Conservation (phyloP, 30 jellyfish, hydroid and myxozoan species). For the Rhopilema esculentum region DNA sequence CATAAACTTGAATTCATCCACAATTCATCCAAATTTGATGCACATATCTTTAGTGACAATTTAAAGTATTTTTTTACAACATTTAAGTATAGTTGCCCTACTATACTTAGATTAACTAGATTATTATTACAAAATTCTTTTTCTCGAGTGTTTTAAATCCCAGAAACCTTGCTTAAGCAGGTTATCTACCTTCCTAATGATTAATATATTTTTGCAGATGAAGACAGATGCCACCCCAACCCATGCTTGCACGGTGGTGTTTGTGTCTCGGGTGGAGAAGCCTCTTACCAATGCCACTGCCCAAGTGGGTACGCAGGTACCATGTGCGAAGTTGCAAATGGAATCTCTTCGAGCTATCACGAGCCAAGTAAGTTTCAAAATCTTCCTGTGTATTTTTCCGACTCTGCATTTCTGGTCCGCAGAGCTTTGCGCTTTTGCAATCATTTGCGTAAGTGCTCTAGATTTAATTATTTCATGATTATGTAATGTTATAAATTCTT, state of each 20-base stretch:
- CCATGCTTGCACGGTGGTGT: constrained; percentile 98
- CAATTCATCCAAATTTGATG: too few species aligned
- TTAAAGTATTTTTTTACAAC: too few species aligned
- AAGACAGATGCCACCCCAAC: constrained; percentile 92
- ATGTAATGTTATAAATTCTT: too few species aligned
- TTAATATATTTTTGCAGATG: constrained; percentile 63
- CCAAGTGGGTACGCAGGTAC: constrained; percentile 89
- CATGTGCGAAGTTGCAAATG: constrained; percentile 76
- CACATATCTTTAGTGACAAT: too few species aligned
- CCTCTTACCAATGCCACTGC: constrained; percentile 89
- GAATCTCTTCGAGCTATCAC: constrained; percentile 3
- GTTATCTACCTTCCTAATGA: too few species aligned
- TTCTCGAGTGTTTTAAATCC: too few species aligned
- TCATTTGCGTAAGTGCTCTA: neutral
- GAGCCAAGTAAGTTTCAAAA: constrained; percentile 21
- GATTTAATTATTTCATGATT: too few species aligned
- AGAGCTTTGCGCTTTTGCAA: neutral
- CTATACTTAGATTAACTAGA: too few species aligned
- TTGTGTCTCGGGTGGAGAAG: constrained; percentile 90
- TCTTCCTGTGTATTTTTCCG: neutral
- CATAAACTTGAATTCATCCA: too few species aligned
- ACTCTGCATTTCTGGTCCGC: neutral
- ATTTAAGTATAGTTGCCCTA: too few species aligned
- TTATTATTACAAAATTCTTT: too few species aligned
- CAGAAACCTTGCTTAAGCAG: neutral